These are phyloP conservation scores for Lytechinus pictus DNA, from an alignment of 35 echinoderm and acorn worm genomes.

Conservation along the genomic window DNA sequence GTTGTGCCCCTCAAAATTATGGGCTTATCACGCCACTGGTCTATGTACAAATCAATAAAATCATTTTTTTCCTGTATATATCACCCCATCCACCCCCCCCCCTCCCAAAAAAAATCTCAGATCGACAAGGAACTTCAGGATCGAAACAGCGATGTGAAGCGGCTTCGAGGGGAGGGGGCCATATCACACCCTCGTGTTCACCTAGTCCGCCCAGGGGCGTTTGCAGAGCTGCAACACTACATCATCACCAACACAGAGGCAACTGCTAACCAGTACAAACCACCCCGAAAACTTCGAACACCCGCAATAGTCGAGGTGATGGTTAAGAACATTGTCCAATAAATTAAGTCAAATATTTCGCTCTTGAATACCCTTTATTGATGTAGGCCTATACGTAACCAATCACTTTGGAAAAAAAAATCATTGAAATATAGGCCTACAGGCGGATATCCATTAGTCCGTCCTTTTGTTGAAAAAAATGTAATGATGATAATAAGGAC, in stretches of 20 bases:
- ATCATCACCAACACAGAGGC: not conserved
- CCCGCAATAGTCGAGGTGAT: not conserved
- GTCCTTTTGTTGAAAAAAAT: too few species aligned
- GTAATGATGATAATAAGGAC: too few species aligned
- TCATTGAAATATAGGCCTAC: too few species aligned
- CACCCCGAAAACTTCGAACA: not conserved
- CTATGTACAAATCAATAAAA: too few species aligned
- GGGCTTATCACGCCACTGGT: too few species aligned
- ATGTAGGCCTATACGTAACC: too few species aligned
- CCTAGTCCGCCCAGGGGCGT: not conserved
- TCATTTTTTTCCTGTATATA: not conserved
- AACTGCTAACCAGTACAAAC: not conserved
- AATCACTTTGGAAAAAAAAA: too few species aligned
- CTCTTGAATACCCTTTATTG: too few species aligned
- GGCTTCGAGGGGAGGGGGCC: not conserved
- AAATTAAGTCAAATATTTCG: not conserved
- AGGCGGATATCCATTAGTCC: too few species aligned
- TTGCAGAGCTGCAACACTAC: not conserved
- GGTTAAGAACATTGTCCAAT: not conserved
- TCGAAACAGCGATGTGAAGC: not conserved
- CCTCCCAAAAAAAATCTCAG: not conserved
- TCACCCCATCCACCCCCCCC: not conserved
- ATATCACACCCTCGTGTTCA: not conserved
- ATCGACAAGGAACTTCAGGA: not conserved
- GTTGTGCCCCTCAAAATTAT: too few species aligned